Percentiles rank a stretch among this genome's conserved stretches.
Conservation (phyloP, 2,888 invertebrate genomes). For the Andrena minutula region DNA sequence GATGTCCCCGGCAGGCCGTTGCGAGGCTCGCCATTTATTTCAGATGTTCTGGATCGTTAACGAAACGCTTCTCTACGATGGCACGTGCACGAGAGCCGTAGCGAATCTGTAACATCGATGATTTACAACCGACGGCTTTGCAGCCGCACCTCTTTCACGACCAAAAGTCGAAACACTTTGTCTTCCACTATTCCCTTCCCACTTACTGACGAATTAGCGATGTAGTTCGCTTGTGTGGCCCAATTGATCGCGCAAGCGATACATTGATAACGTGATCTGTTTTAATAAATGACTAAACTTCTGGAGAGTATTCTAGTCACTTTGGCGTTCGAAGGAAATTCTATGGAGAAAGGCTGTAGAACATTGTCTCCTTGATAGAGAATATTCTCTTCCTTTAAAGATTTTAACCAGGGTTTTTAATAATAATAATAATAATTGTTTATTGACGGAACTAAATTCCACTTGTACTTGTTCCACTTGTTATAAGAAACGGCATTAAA, state of each 20-base stretch:
- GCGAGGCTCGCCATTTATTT: constrained; percentile 64
- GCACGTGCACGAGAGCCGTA: constrained; percentile 55
- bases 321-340: not conserved
- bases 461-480: too few species aligned
- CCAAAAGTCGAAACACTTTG: constrained; percentile 21
- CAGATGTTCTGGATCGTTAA: constrained; percentile 71
- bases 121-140: constrained; percentile 52
- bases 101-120: constrained; percentile 59
- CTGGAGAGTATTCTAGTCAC: not conserved
- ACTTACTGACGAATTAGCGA: constrained; percentile 4
- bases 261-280: not conserved
- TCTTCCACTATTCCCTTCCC: constrained; percentile 7
- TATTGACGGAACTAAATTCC: too few species aligned
- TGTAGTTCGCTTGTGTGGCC: not conserved
- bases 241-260: not conserved
- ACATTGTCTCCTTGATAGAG: too few species aligned
- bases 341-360: too few species aligned
- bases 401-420: too few species aligned
- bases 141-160: constrained; percentile 44
- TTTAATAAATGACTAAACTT: not conserved
- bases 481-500: too few species aligned
- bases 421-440: too few species aligned
- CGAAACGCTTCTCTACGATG: constrained; percentile 47
- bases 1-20: constrained; percentile 27
- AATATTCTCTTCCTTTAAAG: too few species aligned